These are phyloP conservation scores for Nyctereutes procyonoides DNA, from an alignment of 2,113 vertebrate genomes.

Conservation along the genomic window DNA sequence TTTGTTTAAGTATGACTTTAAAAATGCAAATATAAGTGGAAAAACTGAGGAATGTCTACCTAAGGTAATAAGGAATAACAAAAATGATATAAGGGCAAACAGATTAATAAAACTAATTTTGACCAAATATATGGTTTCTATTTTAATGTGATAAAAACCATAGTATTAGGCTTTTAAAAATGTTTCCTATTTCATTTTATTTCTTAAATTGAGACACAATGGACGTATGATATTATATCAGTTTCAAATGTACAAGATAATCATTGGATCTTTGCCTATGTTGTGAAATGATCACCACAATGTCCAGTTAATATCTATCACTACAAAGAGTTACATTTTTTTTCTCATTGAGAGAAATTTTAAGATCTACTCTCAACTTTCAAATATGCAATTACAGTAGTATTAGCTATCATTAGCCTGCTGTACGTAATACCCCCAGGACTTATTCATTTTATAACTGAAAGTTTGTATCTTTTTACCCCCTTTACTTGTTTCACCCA, in stretches of 20 bases:
- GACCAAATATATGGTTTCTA: neutral
- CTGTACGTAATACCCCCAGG: neutral
- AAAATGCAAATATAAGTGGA: neutral
- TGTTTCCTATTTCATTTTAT: neutral
- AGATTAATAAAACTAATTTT: neutral
- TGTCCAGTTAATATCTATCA: neutral
- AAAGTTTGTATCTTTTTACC: neutral
- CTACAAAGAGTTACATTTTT: neutral
- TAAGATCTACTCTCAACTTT: neutral
- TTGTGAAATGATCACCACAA: neutral
- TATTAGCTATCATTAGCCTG: neutral
- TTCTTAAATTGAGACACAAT: neutral
- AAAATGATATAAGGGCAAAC: neutral
- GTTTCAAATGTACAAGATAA: neutral
- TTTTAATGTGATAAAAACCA: constrained; percentile 12
- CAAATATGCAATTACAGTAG: neutral
- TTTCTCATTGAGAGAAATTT: neutral
- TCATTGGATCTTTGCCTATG: neutral
- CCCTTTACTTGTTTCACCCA: neutral
- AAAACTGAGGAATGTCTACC: neutral
- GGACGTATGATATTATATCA: neutral
- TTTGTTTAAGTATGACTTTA: neutral
- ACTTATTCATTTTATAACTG: neutral
- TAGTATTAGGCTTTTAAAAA: neutral
- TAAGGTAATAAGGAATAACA: neutral